Evolutionary conservation across 1,140 invertebrate genomes (phyloP).

Genomic region (Ridgeia piscesae): DNA sequence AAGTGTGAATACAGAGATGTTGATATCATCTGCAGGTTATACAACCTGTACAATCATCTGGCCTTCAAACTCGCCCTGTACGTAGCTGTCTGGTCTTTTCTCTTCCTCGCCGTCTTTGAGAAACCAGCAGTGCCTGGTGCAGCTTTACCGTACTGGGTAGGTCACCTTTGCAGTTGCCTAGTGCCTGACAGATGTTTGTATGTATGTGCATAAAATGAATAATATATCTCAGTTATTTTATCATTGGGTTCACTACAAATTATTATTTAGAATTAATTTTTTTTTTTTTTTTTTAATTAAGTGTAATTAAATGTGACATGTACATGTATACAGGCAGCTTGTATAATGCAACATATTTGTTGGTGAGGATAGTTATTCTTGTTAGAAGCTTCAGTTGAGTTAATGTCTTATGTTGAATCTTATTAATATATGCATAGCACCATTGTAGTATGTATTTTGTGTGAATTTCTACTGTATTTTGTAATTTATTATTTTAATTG

Average conservation of each 20-base stretch:
- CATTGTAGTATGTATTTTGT: background rate
- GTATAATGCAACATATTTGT: too few relatives aligned
- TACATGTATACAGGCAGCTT: too few relatives aligned
- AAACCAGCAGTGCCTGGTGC: constrained; percentile 52
- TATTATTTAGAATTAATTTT: too few relatives aligned
- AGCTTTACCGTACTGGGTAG: constrained; percentile 55
- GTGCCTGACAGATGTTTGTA: background rate
- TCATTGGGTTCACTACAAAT: too few relatives aligned
- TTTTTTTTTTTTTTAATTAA: too few relatives aligned
- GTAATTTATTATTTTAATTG: background rate
- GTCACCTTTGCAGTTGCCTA: background rate
- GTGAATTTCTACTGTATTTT: background rate
- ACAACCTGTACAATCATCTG: constrained; percentile 49
- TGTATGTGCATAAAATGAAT: background rate
- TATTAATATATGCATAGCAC: background rate
- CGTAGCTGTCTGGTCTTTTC: constrained; percentile 53
- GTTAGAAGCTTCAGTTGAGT: too few relatives aligned
- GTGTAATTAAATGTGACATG: too few relatives aligned
- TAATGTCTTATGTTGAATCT: too few relatives aligned
- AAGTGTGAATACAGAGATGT: background rate
- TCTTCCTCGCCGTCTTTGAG: constrained; percentile 59
- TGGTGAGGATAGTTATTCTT: too few relatives aligned
- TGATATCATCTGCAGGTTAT: constrained; percentile 42
- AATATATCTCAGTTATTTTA: background rate
- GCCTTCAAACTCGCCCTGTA: constrained; percentile 51